Percentiles rank a stretch among this genome's conserved stretches.
These are phyloP conservation scores for Poeciliopsis gracilis DNA, from an alignment of 2,797 vertebrate genomes.

Conservation along the genomic window DNA sequence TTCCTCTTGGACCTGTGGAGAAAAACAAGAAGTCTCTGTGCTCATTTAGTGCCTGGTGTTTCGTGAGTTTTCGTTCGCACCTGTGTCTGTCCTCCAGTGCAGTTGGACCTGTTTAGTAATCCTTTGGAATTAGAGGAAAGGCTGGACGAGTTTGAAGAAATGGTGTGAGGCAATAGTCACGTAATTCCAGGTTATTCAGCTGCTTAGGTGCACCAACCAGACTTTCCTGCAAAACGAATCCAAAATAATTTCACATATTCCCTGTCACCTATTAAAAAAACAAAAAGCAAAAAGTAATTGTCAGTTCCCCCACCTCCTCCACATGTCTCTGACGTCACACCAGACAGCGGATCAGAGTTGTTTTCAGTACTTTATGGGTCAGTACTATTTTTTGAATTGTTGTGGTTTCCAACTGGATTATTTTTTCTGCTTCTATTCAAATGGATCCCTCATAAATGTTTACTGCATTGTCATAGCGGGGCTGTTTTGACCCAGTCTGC, in stretches of 20 bases:
- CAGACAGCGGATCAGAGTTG: not conserved
- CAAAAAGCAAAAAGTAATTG: no score
- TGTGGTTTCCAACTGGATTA: not conserved
- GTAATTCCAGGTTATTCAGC: not conserved
- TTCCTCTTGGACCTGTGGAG: no score
- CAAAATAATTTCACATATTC: not conserved
- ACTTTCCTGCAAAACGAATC: not conserved
- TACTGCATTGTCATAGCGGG: not conserved
- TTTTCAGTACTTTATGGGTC: not conserved
- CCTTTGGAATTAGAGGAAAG: not conserved
- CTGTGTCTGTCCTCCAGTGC: not conserved
- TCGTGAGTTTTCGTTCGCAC: no score
- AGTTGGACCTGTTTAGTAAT: slow-evolving; percentile 4
- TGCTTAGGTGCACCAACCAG: not conserved
- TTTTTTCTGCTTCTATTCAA: not conserved
- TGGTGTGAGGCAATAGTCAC: not conserved
- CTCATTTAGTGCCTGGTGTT: not conserved
- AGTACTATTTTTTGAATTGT: not conserved
- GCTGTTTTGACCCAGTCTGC: not conserved
- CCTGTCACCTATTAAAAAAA: not conserved
- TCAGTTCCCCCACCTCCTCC: not conserved
- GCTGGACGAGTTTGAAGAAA: not conserved
- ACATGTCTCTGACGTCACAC: not conserved
- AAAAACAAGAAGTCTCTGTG: not conserved
- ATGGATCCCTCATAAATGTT: not conserved